Evolutionary conservation across 2,113 vertebrate genomes (phyloP).

Genomic region (Anser brachyrhynchus): DNA sequence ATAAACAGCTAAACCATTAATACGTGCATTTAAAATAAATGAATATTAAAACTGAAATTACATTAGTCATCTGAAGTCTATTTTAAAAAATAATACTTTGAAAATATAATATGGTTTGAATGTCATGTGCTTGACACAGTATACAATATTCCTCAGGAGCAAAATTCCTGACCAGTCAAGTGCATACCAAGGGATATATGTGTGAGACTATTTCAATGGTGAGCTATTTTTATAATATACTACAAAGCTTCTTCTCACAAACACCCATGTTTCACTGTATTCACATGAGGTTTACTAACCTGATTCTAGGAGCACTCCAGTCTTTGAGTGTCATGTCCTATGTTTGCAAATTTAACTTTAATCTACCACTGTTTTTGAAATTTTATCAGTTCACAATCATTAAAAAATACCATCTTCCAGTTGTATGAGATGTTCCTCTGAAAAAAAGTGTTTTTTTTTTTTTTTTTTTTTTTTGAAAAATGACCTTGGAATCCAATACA

Average conservation of each 20-base stretch:
- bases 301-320: neutral
- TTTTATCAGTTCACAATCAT: neutral
- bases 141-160: neutral
- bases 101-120: neutral
- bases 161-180: conserved; percentile 2
- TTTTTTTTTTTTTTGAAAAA: neutral
- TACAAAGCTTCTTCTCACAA: neutral
- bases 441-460: neutral
- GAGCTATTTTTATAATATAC: neutral
- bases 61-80: neutral
- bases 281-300: neutral
- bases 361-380: neutral
- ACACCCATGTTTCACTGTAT: neutral
- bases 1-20: neutral
- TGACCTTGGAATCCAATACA: neutral
- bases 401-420: neutral
- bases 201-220: neutral
- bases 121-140: neutral
- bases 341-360: neutral
- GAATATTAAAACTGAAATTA: neutral
- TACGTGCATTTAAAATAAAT: neutral
- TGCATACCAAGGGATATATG: neutral
- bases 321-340: neutral
- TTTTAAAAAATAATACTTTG: neutral
- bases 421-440: neutral